phyloP scores from a whole-genome alignment of 1,140 invertebrate species.

The Procambarus virginalis region DNA sequence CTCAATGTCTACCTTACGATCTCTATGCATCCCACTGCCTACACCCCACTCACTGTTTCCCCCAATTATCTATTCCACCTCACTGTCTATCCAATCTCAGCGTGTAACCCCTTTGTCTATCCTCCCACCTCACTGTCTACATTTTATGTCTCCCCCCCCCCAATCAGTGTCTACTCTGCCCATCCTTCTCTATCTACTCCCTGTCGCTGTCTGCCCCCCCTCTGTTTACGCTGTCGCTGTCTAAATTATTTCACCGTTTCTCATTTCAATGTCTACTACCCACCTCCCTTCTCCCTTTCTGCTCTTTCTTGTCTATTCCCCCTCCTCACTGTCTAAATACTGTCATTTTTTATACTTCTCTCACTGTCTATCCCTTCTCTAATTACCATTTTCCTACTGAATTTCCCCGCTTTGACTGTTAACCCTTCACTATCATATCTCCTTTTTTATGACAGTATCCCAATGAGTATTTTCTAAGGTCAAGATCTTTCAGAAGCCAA shows the following conservation, averaged over 20 bases:
- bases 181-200: background rate
- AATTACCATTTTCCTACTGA: background rate
- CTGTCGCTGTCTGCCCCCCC: background rate
- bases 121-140: background rate
- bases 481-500: background rate
- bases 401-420: background rate
- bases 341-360: background rate
- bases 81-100: background rate
- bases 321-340: background rate
- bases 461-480: background rate
- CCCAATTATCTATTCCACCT: constrained; percentile 7
- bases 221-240: background rate
- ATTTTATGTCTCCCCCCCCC: background rate
- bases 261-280: too few relatives aligned
- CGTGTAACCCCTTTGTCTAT: background rate
- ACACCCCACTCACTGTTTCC: background rate
- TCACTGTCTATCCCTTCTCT: background rate
- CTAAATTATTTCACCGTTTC: background rate
- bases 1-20: constrained; percentile 1
- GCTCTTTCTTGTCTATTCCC: too few relatives aligned
- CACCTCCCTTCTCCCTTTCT: too few relatives aligned
- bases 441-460: background rate
- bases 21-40: background rate
- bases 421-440: background rate
- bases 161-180: too few relatives aligned